phyloP scores from a whole-genome alignment of 1,140 invertebrate genomes.

The Cydia splendana region DNA sequence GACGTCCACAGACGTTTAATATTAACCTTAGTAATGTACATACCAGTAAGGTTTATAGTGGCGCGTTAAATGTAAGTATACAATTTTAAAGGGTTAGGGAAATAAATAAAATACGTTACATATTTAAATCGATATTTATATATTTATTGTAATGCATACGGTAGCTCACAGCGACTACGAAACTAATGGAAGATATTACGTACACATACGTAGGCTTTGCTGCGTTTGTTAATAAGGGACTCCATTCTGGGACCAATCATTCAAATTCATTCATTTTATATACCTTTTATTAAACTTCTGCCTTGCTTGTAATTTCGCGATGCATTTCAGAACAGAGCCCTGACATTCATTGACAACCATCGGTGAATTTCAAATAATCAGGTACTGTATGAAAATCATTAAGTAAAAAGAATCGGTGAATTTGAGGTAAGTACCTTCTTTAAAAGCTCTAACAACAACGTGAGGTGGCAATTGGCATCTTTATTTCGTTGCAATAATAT shows the following conservation, averaged over 20 bases:
- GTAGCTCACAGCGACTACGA: slow-evolving; percentile 72
- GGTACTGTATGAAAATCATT: no score
- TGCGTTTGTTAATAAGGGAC: slow-evolving; percentile 48
- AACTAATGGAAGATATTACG: slow-evolving; percentile 75
- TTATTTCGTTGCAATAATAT: no score
- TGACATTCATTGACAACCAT: background rate
- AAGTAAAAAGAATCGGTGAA: no score
- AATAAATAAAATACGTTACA: background rate
- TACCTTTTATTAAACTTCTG: background rate
- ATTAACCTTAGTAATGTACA: no score
- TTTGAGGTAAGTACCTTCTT: no score
- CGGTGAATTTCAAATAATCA: background rate
- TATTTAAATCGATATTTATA: slow-evolving; percentile 56
- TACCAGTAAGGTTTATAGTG: no score
- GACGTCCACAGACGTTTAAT: no score
- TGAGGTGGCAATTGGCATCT: no score
- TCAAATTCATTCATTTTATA: background rate
- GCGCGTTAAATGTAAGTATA: no score
- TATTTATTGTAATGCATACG: slow-evolving; percentile 73
- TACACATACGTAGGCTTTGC: slow-evolving; percentile 59
- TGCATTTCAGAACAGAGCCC: background rate
- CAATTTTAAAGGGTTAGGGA: background rate
- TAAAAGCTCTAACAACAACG: no score
- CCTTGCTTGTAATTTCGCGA: background rate
- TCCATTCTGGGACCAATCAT: background rate